These are phyloP conservation scores for Peromyscus maniculatus DNA, from an alignment of 2,113 vertebrate genomes.

Conservation along the genomic window DNA sequence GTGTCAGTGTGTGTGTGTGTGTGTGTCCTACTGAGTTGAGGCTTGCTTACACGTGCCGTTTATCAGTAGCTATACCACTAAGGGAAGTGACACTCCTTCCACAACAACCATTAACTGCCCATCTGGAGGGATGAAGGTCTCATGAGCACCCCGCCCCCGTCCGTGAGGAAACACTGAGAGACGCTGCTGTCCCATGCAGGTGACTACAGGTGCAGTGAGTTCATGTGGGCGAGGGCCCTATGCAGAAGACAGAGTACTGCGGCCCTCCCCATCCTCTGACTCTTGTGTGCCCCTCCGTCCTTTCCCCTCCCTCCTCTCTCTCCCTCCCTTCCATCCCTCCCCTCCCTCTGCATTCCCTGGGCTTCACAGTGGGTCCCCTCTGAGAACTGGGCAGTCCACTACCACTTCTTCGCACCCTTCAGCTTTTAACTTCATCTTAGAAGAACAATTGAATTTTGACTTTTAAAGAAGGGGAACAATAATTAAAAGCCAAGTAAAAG, in stretches of 20 bases:
- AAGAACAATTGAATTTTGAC: background rate
- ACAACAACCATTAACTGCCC: background rate
- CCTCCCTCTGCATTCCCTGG: background rate
- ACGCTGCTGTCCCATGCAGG: background rate
- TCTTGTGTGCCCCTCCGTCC: background rate
- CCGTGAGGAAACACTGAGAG: background rate
- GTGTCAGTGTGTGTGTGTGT: background rate
- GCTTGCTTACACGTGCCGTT: background rate
- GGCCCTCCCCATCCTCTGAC: background rate
- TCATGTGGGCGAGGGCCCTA: background rate
- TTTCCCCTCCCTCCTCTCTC: background rate
- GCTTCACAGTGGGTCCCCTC: background rate
- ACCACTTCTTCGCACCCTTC: background rate
- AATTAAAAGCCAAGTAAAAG: background rate
- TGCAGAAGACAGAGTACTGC: background rate
- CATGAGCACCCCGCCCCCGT: background rate
- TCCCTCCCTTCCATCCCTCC: background rate
- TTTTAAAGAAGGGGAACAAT: slow-evolving; percentile 16
- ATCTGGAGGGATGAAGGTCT: background rate
- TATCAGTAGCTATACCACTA: background rate
- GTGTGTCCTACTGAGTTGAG: background rate
- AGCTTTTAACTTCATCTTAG: background rate
- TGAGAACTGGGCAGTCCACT: background rate
- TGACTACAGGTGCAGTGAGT: background rate
- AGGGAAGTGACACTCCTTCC: background rate